These are phyloP conservation scores for Drosophila saltans DNA, from an alignment of 1,140 invertebrate genomes.

Conservation along the genomic window DNA sequence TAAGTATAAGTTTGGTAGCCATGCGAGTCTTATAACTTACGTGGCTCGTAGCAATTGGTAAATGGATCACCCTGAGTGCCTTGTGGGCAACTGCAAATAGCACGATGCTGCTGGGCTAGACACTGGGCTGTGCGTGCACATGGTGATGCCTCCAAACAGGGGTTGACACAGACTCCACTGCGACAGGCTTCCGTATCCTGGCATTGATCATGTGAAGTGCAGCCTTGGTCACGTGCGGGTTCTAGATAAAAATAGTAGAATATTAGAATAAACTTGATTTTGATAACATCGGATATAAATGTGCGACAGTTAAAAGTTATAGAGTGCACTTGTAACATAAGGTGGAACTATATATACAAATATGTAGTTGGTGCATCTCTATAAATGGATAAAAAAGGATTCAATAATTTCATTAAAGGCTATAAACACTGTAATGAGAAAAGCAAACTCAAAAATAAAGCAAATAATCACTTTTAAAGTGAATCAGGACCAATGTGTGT, in stretches of 20 bases:
- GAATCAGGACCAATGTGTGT: not conserved
- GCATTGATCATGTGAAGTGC: conserved; percentile 89
- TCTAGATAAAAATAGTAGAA: conserved; percentile 48
- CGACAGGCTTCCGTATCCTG: conserved; percentile 88
- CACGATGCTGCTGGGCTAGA: conserved; percentile 89
- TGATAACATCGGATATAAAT: not conserved
- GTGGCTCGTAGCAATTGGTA: conserved; percentile 88
- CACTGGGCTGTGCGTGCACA: conserved; percentile 93
- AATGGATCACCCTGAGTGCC: conserved; percentile 92
- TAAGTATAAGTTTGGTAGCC: not conserved
- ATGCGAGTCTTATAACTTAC: conserved; percentile 46
- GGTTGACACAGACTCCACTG: conserved; percentile 89
- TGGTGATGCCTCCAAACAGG: conserved; percentile 89
- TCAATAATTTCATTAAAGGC: conserved; percentile 35
- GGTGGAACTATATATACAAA: conserved; percentile 54
- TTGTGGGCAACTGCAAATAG: conserved; percentile 90
- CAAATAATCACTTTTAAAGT: not conserved
- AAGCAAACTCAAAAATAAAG: conserved; percentile 70
- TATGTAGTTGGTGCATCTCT: conserved; percentile 46
- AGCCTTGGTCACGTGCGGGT: conserved; percentile 86
- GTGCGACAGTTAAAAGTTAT: conserved; percentile 72
- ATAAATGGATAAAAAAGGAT: conserved; percentile 21
- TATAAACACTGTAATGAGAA: conserved; percentile 67
- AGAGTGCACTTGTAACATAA: conserved; percentile 57
- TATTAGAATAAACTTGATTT: conserved; percentile 28